Conservation (phyloP, 2,888 invertebrate genomes). For the Temnothorax rugatulus region DNA sequence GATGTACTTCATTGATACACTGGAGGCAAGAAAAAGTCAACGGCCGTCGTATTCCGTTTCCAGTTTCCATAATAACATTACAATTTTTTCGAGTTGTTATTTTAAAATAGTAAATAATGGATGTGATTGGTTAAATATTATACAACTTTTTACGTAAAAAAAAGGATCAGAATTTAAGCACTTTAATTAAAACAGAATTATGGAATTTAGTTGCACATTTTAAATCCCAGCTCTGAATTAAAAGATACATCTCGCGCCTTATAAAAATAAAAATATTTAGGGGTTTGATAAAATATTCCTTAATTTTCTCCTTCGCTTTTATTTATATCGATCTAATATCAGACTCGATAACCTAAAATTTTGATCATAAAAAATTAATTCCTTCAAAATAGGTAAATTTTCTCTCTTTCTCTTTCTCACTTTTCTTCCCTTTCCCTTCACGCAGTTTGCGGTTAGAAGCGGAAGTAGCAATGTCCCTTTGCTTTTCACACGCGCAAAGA, state of each 20-base stretch:
- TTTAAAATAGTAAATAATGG: background rate
- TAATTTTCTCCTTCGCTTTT: background rate
- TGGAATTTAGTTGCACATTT: too few species aligned
- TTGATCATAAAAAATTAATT: background rate
- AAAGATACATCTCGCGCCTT: too few species aligned
- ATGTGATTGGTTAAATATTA: background rate
- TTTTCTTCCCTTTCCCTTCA: background rate
- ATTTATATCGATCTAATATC: background rate
- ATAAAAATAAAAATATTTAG: background rate
- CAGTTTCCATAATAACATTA: conserved; percentile 12
- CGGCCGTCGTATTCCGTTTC: conserved; percentile 33
- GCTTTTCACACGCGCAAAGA: conserved; percentile 38
- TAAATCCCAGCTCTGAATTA: too few species aligned
- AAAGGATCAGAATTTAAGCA: background rate
- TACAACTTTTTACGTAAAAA: background rate
- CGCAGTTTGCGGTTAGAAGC: background rate
- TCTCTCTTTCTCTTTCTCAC: background rate
- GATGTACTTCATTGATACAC: conserved; percentile 81
- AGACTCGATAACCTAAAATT: background rate
- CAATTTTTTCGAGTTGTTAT: conserved; percentile 7
- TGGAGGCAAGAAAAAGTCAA: conserved; percentile 67
- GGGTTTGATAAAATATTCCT: background rate
- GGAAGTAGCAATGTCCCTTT: background rate
- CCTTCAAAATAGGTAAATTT: background rate
- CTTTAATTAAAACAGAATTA: background rate